Evolutionary conservation across 2,113 vertebrate genomes (phyloP).

Genomic region (Mirounga angustirostris): DNA sequence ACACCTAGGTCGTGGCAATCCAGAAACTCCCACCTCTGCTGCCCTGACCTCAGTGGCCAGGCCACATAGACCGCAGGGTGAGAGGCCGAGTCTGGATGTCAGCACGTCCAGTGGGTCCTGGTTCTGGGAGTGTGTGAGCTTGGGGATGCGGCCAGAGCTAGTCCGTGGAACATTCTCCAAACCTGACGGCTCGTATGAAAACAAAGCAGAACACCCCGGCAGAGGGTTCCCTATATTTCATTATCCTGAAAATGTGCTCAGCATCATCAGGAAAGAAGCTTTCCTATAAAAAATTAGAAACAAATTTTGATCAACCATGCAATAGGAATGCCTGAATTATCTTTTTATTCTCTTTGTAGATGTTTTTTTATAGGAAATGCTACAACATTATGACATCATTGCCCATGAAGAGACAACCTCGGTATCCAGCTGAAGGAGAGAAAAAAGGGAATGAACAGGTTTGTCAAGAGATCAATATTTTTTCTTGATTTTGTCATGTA

Average conservation of each 20-base stretch:
- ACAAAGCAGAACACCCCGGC: neutral
- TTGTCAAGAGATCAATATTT: neutral
- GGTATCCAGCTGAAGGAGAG: neutral
- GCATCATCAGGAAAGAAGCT: neutral
- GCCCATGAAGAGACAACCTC: no score
- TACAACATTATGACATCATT: neutral
- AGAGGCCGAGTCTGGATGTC: neutral
- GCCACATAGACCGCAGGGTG: neutral
- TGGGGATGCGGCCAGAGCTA: neutral
- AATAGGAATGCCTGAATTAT: neutral
- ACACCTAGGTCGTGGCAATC: no score
- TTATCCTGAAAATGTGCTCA: neutral
- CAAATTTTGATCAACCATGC: no score
- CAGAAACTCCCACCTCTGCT: neutral
- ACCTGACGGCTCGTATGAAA: neutral
- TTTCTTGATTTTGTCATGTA: neutral
- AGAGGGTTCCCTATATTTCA: neutral
- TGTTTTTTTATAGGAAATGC: neutral
- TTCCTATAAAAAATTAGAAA: neutral
- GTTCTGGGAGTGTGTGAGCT: neutral
- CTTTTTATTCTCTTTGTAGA: neutral
- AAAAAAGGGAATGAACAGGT: neutral
- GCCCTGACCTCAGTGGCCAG: neutral
- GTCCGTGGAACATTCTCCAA: rapidly evolving
- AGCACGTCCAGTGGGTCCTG: neutral